Evolutionary conservation across 2,113 vertebrate genomes (phyloP).

Genomic region (Microcebus lehilahytsara): DNA sequence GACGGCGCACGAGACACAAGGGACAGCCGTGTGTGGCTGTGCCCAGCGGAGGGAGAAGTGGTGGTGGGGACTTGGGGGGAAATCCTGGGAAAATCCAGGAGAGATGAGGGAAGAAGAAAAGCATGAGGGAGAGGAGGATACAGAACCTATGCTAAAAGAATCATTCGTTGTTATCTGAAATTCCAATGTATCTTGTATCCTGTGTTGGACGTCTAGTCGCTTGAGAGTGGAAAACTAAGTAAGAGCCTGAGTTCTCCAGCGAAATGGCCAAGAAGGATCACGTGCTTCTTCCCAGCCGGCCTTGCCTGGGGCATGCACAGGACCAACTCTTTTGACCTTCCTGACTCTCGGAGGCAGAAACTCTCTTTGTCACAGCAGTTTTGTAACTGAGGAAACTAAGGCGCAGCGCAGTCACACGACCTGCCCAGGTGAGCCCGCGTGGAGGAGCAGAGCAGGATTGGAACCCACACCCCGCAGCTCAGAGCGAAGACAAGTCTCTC

Average conservation of each 20-base stretch:
- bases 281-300: background rate
- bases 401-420: background rate
- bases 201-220: background rate
- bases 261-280: background rate
- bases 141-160: background rate
- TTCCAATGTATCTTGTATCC: background rate
- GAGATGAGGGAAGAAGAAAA: background rate
- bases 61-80: too few relatives aligned
- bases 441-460: background rate
- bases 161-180: background rate
- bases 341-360: background rate
- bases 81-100: background rate
- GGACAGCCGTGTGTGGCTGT: background rate
- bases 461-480: background rate
- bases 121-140: accelerated
- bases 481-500: background rate
- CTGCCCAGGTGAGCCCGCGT: background rate
- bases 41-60: too few relatives aligned
- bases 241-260: background rate
- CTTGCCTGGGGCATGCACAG: background rate
- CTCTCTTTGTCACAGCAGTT: background rate
- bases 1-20: background rate
- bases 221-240: background rate
- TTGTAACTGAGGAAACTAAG: background rate
- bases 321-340: background rate